These are phyloP conservation scores for Prorops nasuta DNA, from an alignment of 1,140 invertebrate species.

Conservation along the genomic window DNA sequence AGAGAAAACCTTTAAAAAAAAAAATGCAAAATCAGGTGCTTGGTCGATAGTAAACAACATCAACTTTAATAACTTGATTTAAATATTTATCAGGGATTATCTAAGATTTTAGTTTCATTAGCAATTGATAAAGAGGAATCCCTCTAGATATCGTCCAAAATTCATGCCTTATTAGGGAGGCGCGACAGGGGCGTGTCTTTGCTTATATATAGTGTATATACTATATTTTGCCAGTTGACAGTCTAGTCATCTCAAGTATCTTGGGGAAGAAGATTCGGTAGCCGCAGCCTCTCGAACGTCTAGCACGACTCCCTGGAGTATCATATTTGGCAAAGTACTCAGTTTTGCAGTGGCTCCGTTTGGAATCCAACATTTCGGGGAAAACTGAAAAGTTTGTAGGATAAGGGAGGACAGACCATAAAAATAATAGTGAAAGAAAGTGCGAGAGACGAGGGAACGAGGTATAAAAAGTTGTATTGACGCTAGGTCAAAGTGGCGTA, in stretches of 20 bases:
- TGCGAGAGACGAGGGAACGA: constrained; percentile 11
- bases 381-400: not conserved
- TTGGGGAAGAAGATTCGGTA: constrained; percentile 15
- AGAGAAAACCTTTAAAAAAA: too few relatives aligned
- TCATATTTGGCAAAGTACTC: constrained; percentile 24
- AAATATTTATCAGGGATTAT: too few relatives aligned
- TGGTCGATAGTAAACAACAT: too few relatives aligned
- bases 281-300: constrained; percentile 20
- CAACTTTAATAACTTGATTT: too few relatives aligned
- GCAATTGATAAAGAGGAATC: too few relatives aligned
- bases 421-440: constrained; percentile 2
- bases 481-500: constrained; percentile 46
- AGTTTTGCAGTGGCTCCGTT: constrained; percentile 13
- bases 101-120: too few relatives aligned
- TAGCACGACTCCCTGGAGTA: constrained; percentile 21
- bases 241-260: constrained; percentile 11
- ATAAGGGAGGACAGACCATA: constrained; percentile 9
- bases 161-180: too few relatives aligned
- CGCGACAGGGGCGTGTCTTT: too few relatives aligned
- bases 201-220: too few relatives aligned
- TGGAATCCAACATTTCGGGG: constrained; percentile 14
- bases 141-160: too few relatives aligned
- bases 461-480: constrained; percentile 15
- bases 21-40: too few relatives aligned
- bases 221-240: constrained; percentile 21